Conservation (phyloP, 1,140 invertebrate genomes). For the Micrasema longulum region DNA sequence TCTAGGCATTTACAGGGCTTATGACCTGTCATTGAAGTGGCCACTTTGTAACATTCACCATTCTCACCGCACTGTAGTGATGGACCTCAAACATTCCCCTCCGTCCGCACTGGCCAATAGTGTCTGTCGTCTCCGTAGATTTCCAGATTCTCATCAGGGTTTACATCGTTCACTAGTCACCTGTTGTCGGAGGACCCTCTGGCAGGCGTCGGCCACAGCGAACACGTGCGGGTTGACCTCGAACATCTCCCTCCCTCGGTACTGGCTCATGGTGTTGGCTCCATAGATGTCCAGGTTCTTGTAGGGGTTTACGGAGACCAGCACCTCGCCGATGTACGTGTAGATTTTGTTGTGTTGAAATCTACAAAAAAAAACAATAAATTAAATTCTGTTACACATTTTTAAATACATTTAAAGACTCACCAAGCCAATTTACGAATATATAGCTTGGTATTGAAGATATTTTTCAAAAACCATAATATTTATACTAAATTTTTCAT, state of each 20-base stretch:
- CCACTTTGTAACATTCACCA: too few species aligned
- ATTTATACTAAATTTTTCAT: too few species aligned
- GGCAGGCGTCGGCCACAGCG: constrained; percentile 94
- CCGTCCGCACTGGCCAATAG: too few species aligned
- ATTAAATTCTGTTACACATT: neutral
- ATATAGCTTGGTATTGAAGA: too few species aligned
- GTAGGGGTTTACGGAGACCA: constrained; percentile 93
- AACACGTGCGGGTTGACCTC: constrained; percentile 96
- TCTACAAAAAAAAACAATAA: constrained; percentile 68
- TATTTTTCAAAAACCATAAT: too few species aligned
- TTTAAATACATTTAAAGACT: neutral
- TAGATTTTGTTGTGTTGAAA: constrained; percentile 91
- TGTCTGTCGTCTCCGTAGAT: too few species aligned
- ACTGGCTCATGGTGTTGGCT: constrained; percentile 81
- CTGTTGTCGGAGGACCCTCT: constrained; percentile 89
- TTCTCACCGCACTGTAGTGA: too few species aligned
- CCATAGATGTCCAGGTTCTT: constrained; percentile 88
- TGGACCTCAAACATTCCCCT: too few species aligned
- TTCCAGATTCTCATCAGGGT: too few species aligned
- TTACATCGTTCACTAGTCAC: too few species aligned
- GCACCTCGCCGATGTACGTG: constrained; percentile 95
- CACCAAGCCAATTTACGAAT: neutral
- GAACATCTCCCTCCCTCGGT: constrained; percentile 90
- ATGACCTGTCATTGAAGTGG: too few species aligned
- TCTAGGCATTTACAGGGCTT: too few species aligned